Conservation (phyloP, 2,113 vertebrate species). For the Mystacornis crossleyi region DNA sequence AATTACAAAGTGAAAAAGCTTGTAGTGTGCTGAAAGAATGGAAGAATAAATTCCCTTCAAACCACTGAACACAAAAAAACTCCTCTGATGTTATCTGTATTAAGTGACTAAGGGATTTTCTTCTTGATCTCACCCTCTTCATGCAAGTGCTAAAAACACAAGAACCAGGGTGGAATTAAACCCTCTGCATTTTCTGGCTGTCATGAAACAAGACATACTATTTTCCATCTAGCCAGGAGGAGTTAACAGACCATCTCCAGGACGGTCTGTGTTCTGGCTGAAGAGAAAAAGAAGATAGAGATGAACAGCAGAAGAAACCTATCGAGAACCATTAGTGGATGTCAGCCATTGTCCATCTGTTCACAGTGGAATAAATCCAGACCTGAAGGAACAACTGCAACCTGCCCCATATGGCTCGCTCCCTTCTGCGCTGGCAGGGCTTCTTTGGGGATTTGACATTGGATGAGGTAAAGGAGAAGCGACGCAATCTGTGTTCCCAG, state of each 20-base stretch:
- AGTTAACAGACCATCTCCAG: constrained; percentile 16
- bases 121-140: constrained; percentile 30
- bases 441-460: constrained; percentile 52
- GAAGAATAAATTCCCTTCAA: constrained; percentile 39
- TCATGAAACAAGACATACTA: background rate
- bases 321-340: constrained; percentile 51
- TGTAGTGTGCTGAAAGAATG: background rate
- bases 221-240: background rate
- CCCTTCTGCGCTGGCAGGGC: constrained; percentile 20
- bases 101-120: constrained; percentile 21
- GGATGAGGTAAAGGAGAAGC: constrained; percentile 50
- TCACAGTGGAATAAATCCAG: constrained; percentile 64
- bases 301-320: constrained; percentile 37
- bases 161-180: constrained; percentile 13
- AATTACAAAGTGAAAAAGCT: background rate
- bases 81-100: constrained; percentile 13
- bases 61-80: background rate
- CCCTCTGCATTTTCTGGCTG: background rate
- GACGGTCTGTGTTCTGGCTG: background rate
- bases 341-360: constrained; percentile 66
- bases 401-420: constrained; percentile 48
- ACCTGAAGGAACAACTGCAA: constrained; percentile 63
- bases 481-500: background rate
- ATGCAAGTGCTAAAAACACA: constrained; percentile 1
- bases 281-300: constrained; percentile 18